Evolutionary conservation across 2,888 invertebrate species (phyloP).

Genomic region (Xestobium rufovillosum): DNA sequence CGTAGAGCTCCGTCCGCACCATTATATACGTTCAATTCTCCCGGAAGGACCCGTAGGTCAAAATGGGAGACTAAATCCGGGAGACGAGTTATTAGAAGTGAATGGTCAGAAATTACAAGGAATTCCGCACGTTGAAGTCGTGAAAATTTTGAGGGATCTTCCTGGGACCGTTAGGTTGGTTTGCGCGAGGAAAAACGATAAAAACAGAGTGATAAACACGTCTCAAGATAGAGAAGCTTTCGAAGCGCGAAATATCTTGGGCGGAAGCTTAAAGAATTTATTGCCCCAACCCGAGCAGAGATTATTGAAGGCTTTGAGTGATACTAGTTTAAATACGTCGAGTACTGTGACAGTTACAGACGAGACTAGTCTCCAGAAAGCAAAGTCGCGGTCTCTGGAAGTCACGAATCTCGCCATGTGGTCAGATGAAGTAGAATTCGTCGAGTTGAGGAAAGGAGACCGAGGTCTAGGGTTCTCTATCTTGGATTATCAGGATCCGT

Average conservation of each 20-base stretch:
- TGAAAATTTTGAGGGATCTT: constrained; percentile 87
- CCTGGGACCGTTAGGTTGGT: constrained; percentile 87
- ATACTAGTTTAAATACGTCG: constrained; percentile 84
- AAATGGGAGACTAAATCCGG: constrained; percentile 82
- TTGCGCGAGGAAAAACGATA: constrained; percentile 66
- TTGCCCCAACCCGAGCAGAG: constrained; percentile 44
- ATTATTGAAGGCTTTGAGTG: constrained; percentile 89
- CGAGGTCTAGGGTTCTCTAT: constrained; percentile 97
- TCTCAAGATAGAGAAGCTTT: constrained; percentile 67
- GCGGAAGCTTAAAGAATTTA: constrained; percentile 79
- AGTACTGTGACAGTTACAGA: constrained; percentile 74
- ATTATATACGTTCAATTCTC: constrained; percentile 93
- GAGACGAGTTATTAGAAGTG: constrained; percentile 94
- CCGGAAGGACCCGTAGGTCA: constrained; percentile 94
- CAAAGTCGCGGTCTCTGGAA: constrained; percentile 86
- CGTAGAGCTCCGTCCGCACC: constrained; percentile 94
- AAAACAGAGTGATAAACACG: constrained; percentile 63
- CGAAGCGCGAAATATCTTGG: constrained; percentile 73
- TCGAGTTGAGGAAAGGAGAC: constrained; percentile 88
- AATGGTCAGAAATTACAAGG: constrained; percentile 89
- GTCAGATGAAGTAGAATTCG: constrained; percentile 88
- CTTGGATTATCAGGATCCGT: constrained; percentile 94
- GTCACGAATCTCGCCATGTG: constrained; percentile 95
- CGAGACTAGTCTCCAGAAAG: constrained; percentile 55
- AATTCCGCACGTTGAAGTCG: constrained; percentile 93